Percentiles rank a stretch among this genome's conserved stretches.
These are phyloP conservation scores for Mycogona germanica DNA, from an alignment of 2,888 invertebrate genomes.

Conservation along the genomic window DNA sequence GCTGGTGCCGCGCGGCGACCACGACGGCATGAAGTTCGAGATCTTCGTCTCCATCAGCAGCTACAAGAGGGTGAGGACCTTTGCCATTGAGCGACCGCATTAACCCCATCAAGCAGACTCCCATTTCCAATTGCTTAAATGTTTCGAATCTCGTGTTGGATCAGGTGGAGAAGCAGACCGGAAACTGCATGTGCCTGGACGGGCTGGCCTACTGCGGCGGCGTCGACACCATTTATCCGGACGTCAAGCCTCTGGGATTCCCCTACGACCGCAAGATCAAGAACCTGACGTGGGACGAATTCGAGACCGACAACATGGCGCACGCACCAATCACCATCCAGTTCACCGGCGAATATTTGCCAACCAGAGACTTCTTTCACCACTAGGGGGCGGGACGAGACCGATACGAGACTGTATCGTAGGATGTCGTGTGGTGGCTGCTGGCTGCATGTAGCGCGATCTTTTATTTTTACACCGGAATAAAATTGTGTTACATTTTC, in stretches of 20 bases:
- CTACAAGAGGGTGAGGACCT: slow-evolving; percentile 37
- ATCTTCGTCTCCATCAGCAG: slow-evolving; percentile 46
- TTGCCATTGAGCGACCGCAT: too few relatives aligned
- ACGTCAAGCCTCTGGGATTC: slow-evolving; percentile 22
- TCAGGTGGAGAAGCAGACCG: not conserved
- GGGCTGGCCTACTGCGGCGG: slow-evolving; percentile 40
- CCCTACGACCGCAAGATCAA: slow-evolving; percentile 20
- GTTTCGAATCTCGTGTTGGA: not conserved
- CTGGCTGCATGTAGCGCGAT: too few relatives aligned
- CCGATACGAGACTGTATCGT: too few relatives aligned
- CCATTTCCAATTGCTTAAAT: not conserved
- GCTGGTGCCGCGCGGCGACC: slow-evolving; percentile 54
- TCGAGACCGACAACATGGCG: slow-evolving; percentile 20
- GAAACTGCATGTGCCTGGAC: slow-evolving; percentile 21
- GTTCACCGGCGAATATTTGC: not conserved
- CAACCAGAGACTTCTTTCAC: not conserved
- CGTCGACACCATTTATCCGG: slow-evolving; percentile 41
- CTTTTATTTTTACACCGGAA: too few relatives aligned
- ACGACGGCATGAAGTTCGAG: slow-evolving; percentile 51
- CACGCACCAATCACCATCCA: slow-evolving; percentile 17
- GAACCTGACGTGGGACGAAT: slow-evolving; percentile 5
- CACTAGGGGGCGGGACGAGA: too few relatives aligned
- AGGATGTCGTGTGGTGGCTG: too few relatives aligned
- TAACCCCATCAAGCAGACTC: not conserved
- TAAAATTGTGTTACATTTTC: too few relatives aligned